A percentile compares a stretch with the other conserved stretches of the same genome.
Conservation (phyloP, 2,888 invertebrate genomes). For the Leptodirus hochenwartii region DNA sequence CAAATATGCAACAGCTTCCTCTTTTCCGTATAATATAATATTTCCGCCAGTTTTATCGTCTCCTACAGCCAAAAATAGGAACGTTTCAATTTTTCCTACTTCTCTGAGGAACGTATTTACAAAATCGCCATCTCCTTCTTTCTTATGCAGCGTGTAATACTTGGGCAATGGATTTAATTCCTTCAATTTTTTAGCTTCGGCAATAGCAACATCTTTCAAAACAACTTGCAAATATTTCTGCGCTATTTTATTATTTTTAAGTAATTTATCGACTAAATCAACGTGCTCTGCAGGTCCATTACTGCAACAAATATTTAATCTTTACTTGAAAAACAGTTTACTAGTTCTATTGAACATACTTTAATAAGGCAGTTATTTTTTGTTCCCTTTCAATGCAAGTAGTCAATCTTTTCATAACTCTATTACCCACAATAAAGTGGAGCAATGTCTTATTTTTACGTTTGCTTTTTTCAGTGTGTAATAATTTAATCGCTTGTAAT, state of each 20-base stretch:
- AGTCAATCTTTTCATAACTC: slow-evolving; percentile 43
- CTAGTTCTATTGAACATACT: slow-evolving; percentile 32
- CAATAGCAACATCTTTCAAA: slow-evolving; percentile 47
- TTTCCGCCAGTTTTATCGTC: slow-evolving; percentile 44
- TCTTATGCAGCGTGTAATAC: slow-evolving; percentile 40
- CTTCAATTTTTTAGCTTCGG: slow-evolving; percentile 45
- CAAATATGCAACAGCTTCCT: slow-evolving; percentile 33
- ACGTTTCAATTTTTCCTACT: slow-evolving; percentile 35
- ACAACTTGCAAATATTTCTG: slow-evolving; percentile 47
- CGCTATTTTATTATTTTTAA: slow-evolving; percentile 42
- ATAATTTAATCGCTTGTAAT: slow-evolving; percentile 45
- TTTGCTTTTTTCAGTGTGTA: slow-evolving; percentile 55
- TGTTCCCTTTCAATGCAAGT: slow-evolving; percentile 46
- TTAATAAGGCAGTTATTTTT: slow-evolving; percentile 45
- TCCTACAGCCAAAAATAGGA: slow-evolving; percentile 50
- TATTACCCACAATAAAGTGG: slow-evolving; percentile 53
- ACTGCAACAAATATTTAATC: slow-evolving; percentile 28
- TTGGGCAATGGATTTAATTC: slow-evolving; percentile 29
- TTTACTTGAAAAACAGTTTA: slow-evolving; percentile 3
- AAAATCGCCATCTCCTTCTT: slow-evolving; percentile 64
- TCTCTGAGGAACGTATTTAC: slow-evolving; percentile 49
- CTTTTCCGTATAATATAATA: slow-evolving; percentile 36
- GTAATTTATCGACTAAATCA: slow-evolving; percentile 54
- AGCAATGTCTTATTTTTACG: slow-evolving; percentile 42
- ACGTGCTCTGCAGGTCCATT: slow-evolving; percentile 51